Base-by-base conservation (phyloP, 2,113 vertebrate species). In the Trichomycterus rosablanca region DNA sequence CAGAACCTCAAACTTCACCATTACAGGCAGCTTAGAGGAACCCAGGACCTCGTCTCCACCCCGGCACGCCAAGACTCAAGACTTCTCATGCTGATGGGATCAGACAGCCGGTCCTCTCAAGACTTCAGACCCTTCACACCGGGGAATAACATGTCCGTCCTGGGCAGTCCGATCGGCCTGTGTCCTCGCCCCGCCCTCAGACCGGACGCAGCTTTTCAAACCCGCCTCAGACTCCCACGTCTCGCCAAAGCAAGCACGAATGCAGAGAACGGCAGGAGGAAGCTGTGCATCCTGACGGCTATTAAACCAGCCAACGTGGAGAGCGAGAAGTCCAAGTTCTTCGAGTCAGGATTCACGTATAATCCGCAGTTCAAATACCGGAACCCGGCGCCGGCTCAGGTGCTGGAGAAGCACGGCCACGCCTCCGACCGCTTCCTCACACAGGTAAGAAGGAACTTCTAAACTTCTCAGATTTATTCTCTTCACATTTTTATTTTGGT, bases 331-430 rank as follows among this genome's bases (percentile, higher is more conserved):
- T 61, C 73, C 14, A 89, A 83, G 23, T 98, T 98, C 73, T 97
- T 97, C 74, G 79, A 79, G 77, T 91, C 92, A 0, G 87, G 89
- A 62, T 97, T 91, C 78, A 86, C 70, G 7, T 94, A 92, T 77
- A 88, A 95, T 43, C 94, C 95, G 10, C 93, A 94, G 12, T 98
- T 98, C 81, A 89, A 93, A 22, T 98, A 98, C 59, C 88, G 84
- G 46, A 91, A 85, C 59, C 88, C 92, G 0, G 83, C 84, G 3
- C 67, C 91, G 69, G 84, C 89, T 0, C 77, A 70, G 0, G 71
- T 93, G 23, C 75, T 97, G 74, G 89, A 83, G 15, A 90, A 84
- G 56, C 83, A 95, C 55, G 89, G 79, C 82, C 82, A 78, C 0
- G 92, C 93, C 0, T 95, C 93, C 0, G 86, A 93, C 57, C 88